Conservation (phyloP, 2,888 invertebrate species). For the Drosophila anomelani region DNA sequence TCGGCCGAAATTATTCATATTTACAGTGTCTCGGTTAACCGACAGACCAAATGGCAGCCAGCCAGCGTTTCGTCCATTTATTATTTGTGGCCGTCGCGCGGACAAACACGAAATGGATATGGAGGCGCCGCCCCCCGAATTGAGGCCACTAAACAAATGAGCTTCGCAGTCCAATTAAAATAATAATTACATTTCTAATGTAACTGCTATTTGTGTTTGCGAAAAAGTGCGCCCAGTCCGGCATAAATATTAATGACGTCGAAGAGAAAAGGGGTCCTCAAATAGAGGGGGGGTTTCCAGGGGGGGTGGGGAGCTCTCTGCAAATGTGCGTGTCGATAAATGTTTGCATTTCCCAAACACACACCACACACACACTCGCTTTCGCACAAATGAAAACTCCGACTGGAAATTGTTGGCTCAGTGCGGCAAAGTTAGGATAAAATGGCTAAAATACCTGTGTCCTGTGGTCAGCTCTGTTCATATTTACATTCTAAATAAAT, state of each 20-base stretch:
- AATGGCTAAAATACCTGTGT: conserved; percentile 56
- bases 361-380: conserved; percentile 21
- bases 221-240: conserved; percentile 46
- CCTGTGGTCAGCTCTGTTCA: conserved; percentile 72
- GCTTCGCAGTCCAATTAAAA: conserved; percentile 80
- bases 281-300: background rate
- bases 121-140: background rate
- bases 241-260: conserved; percentile 76
- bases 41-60: conserved; percentile 58
- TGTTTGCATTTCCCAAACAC: conserved; percentile 63
- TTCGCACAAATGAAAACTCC: conserved; percentile 17
- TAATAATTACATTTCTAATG: conserved; percentile 84
- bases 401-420: conserved; percentile 33
- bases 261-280: conserved; percentile 25
- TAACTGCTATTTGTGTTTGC: conserved; percentile 70
- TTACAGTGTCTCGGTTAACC: conserved; percentile 69
- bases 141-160: conserved; percentile 56
- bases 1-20: conserved; percentile 64
- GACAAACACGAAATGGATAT: conserved; percentile 21
- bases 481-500: conserved; percentile 81
- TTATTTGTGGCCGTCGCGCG: conserved; percentile 63
- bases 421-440: conserved; percentile 55
- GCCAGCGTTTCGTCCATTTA: conserved; percentile 63
- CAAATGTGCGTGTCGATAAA: conserved; percentile 72
- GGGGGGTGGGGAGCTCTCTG: conserved; percentile 17